Evolutionary conservation across 1,140 invertebrate species (phyloP), one percentile per base, ranked within the genome.

Genomic region (Portunus trituberculatus): DNA sequence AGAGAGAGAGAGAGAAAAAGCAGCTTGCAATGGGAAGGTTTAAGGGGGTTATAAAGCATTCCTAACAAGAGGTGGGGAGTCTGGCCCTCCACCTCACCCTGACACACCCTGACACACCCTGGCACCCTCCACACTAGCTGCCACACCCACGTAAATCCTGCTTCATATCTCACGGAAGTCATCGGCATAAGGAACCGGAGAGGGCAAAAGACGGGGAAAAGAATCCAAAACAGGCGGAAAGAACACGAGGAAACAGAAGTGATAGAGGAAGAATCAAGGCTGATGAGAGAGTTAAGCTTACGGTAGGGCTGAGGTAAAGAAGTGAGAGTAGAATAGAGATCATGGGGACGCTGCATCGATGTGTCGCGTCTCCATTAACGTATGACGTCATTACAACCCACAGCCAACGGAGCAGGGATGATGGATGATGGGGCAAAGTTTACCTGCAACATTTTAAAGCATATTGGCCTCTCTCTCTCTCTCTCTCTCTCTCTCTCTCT

Each of bases 401-500:
- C 67, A 76, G n/a, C 20, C 67, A 12, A 12, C 20, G 67, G 67
- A 76, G 20, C 67, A 7, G 12, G 10, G 20, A n/a, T 76, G 67
- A 76, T 76, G 67, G 67, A 76, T 76, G 67, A 76, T 76, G 67
- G 20, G 67, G 0, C 67, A 76, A 76, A 76, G 67, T 76, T 76
- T 76, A 76, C 67, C 67, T 76, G 67, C 67, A 76, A n/a, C 67
- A 76, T 76, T 76, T 76, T 76, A 76, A 25, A n/a, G 67, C 25
- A 76, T 76, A 76, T 76, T n/a, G 16, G 16, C 6, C 20, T 12
- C 67, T n/a, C 67, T 25, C 20, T 76, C 67, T 76, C 67, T 76
- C 67, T 76, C 67, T 76, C 67, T 76, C 67, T 76, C 67, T 76
- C 67, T 76, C 67, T 76, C 67, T 76, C 67, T 76, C 67, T 76